Base-by-base conservation (phyloP, 2,888 invertebrate species). In the Latheticus oryzae region DNA sequence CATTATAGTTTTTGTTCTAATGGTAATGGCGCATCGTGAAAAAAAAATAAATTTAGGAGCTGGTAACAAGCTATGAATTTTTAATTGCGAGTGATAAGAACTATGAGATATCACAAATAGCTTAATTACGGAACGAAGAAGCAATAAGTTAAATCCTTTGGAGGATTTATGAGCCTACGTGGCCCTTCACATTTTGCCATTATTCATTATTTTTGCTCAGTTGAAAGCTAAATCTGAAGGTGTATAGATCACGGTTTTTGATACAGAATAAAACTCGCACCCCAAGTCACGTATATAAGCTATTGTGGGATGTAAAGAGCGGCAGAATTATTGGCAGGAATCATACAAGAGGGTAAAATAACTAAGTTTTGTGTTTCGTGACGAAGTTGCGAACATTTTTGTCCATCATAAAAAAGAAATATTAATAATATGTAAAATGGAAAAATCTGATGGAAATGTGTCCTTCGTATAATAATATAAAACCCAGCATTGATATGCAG, bases 281-380 rank as follows among this genome's bases (percentile, higher is more conserved):
- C 30, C 38, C 52, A 56, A 48, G 47, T 56, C 52, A 56, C 55
- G 55, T 51, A 60, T 48, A 32, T 33, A 53, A 53, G 30, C 42
- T 48, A 45, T 48, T 42, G 48, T 47, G 48, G 50, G 37, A 42
- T 54, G 28, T 43, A 37, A 43, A 24, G 45, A 40, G 51, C 19
- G 38, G 19, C 38, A 26, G 38, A 28, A 50, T 50, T 33, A 24
- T 24, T 51, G 51, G 38, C 51, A 51, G 51, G 51, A 40, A 51
- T 51, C 23, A 23, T 23, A 7, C 8, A 2, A 8, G 24, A 4
- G 5, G 5, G 24, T 3, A 13, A 32, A 35, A 17, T 16, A 35
- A 35, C 17, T n/a, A n/a, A n/a, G n/a, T n/a, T n/a, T n/a, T n/a
- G n/a, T n/a, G n/a, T n/a, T n/a, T n/a, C n/a, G n/a, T n/a, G n/a